Evolutionary conservation across 2,888 invertebrate species (phyloP).

Genomic region (Trachelus iudaicus): DNA sequence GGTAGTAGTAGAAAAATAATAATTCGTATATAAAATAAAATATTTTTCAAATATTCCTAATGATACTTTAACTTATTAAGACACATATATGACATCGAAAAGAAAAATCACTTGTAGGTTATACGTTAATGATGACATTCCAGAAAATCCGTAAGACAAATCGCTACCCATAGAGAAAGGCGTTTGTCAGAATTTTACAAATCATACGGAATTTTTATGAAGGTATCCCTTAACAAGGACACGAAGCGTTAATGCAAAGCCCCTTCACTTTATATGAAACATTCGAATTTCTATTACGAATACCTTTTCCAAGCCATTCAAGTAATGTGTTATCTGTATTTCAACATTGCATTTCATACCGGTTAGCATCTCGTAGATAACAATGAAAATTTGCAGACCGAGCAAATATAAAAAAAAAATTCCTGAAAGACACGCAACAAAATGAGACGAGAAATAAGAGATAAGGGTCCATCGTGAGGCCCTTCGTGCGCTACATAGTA

Average conservation of each 20-base stretch:
- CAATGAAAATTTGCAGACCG: not conserved
- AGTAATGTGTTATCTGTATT: not conserved
- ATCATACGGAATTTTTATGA: not conserved
- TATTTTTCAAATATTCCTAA: not conserved
- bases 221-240: not conserved
- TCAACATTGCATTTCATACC: not conserved
- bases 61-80: not conserved
- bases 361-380: not conserved
- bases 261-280: not conserved
- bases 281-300: not conserved
- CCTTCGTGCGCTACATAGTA: constrained; percentile 27
- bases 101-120: not conserved
- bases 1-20: not conserved
- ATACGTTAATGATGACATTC: not conserved
- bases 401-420: constrained; percentile 13
- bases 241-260: not conserved
- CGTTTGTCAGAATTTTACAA: not conserved
- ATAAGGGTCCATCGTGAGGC: constrained; percentile 35
- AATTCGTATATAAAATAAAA: not conserved
- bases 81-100: not conserved
- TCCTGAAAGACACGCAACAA: not conserved
- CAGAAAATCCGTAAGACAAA: not conserved
- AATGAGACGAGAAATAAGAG: constrained; percentile 15
- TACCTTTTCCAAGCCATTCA: not conserved
- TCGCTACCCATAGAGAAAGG: not conserved